These are phyloP conservation scores for Rhynchomys soricoides DNA, from an alignment of 2,113 vertebrate species.

Conservation along the genomic window DNA sequence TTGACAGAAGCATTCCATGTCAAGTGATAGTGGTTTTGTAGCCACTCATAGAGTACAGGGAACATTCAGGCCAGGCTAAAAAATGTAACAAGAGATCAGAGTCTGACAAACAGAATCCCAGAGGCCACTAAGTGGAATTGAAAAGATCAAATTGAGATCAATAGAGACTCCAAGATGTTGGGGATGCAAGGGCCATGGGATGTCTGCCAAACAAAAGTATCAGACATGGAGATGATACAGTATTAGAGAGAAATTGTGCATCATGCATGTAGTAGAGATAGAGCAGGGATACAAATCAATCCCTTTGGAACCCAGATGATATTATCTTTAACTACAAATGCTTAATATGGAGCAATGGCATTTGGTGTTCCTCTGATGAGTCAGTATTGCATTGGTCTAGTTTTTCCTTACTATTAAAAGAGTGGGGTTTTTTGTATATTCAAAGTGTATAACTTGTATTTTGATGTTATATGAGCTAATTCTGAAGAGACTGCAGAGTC, in stretches of 20 bases:
- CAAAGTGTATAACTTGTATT: not conserved
- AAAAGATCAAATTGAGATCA: not conserved
- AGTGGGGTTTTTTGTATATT: not conserved
- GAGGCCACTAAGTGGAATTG: not conserved
- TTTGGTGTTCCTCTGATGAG: not conserved
- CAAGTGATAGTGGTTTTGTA: not conserved
- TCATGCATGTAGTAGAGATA: not conserved
- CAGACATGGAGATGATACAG: not conserved
- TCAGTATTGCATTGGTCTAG: not conserved
- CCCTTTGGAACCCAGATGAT: not conserved
- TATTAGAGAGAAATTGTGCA: not conserved
- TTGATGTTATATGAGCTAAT: not conserved
- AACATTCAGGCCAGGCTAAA: not conserved
- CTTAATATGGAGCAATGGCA: not conserved
- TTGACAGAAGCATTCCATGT: not conserved
- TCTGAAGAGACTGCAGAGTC: not conserved
- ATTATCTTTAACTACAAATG: not conserved
- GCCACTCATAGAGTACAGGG: not conserved
- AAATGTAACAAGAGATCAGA: not conserved
- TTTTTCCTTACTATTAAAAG: not conserved
- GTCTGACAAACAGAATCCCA: not conserved
- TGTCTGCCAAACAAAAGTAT: no score
- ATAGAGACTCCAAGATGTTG: not conserved
- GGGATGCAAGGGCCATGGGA: not conserved
- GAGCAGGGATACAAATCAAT: not conserved